A percentile compares a stretch with the other conserved stretches of the same genome.
Evolutionary conservation across 2,113 vertebrate genomes (phyloP).

Genomic region (Uria lomvia): DNA sequence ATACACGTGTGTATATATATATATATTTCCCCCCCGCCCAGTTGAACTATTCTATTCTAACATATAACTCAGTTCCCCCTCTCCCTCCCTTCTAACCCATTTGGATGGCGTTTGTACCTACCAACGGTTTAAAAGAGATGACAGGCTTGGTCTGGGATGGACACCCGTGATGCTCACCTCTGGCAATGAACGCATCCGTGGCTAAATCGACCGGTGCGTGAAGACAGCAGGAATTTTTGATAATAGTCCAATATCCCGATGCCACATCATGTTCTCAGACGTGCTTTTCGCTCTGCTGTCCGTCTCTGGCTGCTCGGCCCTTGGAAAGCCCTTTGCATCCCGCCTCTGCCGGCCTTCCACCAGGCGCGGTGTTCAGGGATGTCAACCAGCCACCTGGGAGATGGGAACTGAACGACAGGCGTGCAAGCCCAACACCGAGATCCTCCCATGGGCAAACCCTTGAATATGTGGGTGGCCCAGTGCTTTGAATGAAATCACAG

Average conservation of each 20-base stretch:
- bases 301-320: background rate
- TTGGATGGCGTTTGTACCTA: background rate
- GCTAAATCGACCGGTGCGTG: rapidly evolving
- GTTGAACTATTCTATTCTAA: background rate
- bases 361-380: background rate
- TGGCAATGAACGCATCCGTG: rapidly evolving
- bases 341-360: background rate
- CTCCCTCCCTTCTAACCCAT: background rate
- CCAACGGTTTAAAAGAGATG: background rate
- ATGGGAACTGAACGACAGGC: rapidly evolving
- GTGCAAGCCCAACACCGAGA: rapidly evolving
- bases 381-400: background rate
- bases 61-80: background rate
- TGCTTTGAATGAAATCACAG: background rate
- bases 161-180: rapidly evolving
- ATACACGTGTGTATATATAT: background rate
- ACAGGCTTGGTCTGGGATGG: background rate
- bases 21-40: background rate
- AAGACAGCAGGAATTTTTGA: background rate
- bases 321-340: background rate
- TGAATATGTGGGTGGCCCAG: background rate
- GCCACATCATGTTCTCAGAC: rapidly evolving
- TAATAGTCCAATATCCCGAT: rapidly evolving
- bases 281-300: background rate
- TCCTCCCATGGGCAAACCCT: background rate